Evolutionary conservation across 92 coral and sea anemone genomes (phyloP).

Genomic region (Ricordea florida): DNA sequence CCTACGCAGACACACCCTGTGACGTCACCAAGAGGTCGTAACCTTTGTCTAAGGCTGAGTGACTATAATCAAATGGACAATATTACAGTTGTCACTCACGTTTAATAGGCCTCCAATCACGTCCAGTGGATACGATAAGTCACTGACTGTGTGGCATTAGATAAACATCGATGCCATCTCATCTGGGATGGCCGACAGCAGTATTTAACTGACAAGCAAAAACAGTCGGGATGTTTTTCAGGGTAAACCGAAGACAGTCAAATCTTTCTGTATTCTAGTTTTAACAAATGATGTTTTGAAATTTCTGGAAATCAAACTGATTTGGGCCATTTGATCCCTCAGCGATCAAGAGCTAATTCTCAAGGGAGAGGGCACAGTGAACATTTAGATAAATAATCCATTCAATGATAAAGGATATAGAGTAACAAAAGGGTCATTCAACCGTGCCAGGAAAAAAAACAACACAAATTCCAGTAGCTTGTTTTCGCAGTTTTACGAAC

Average conservation of each 20-base stretch:
- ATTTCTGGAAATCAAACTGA: not conserved
- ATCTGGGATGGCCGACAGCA: not conserved
- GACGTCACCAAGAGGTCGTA: slow-evolving; percentile 87
- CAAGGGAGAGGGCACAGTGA: slow-evolving; percentile 40
- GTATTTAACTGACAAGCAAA: too few species aligned
- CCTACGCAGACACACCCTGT: slow-evolving; percentile 99
- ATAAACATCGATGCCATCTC: slow-evolving; percentile 35
- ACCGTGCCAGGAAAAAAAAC: not conserved
- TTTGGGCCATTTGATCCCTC: slow-evolving; percentile 15
- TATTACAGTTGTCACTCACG: slow-evolving; percentile 62
- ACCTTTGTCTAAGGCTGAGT: slow-evolving; percentile 66
- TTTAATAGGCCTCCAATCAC: slow-evolving; percentile 71
- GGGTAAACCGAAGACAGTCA: too few species aligned
- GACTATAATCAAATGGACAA: slow-evolving; percentile 64
- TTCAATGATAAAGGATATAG: slow-evolving; percentile 22
- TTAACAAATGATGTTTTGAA: too few species aligned
- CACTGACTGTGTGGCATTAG: slow-evolving; percentile 51
- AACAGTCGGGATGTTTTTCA: too few species aligned
- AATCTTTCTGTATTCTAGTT: too few species aligned
- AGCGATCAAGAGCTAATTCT: slow-evolving; percentile 31
- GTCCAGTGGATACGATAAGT: slow-evolving; percentile 30
- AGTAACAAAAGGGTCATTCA: slow-evolving; percentile 48
- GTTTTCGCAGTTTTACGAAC: not conserved
- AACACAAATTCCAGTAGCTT: slow-evolving; percentile 21
- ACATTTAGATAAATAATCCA: slow-evolving; percentile 43